Base-by-base conservation (phyloP, 2,113 vertebrate species). In the Tringa solitaria region DNA sequence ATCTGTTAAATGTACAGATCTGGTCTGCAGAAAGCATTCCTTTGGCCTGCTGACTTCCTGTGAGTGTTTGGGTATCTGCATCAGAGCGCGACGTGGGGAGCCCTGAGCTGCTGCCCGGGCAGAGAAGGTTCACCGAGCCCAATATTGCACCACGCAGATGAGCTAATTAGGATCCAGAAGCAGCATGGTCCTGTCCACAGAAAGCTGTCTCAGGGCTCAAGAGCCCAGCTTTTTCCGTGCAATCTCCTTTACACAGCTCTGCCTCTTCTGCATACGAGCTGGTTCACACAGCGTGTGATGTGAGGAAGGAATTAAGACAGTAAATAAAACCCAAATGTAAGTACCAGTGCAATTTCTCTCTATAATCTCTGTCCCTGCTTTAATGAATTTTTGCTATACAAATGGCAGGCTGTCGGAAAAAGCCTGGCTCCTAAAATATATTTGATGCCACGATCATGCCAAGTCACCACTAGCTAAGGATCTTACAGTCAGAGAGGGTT, bases 91-190 rank as follows among this genome's bases (percentile, higher is more conserved):
- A 24, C 1, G 32, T 9, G 21, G 46, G 56, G 65, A 70, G 28
- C 15, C 43, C 74, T 30, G 56, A 72, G 10, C 48, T 35, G 48
- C 65, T 91, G 74, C 56, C 26, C 8, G n/a, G 48, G 54, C 37
- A 74, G 60, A n/a, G 23, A 1, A 20, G 24, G 46, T 30, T 74
- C 22, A 6, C 33, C 0, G 4, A 86, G 60, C 10, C 53, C 8
- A 14, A 1, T 4, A 3, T 1, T 6, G n/a, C 5, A 0, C 43
- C 10, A 4, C 0, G 0, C 22, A n/a, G 73, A 32, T 0, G 0
- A 76, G 39, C 45, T 30, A 5, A 3, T 26, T 24, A 3, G 37
- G 41, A 45, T 41, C 27, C 73, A 60, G 53, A 16, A 37, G 10
- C 56, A 51, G 30, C 65, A 76, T 10, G 1, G 1, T 14, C 48